Base-by-base conservation (phyloP, 1,140 invertebrate species). In the Drosophila pectinifera region DNA sequence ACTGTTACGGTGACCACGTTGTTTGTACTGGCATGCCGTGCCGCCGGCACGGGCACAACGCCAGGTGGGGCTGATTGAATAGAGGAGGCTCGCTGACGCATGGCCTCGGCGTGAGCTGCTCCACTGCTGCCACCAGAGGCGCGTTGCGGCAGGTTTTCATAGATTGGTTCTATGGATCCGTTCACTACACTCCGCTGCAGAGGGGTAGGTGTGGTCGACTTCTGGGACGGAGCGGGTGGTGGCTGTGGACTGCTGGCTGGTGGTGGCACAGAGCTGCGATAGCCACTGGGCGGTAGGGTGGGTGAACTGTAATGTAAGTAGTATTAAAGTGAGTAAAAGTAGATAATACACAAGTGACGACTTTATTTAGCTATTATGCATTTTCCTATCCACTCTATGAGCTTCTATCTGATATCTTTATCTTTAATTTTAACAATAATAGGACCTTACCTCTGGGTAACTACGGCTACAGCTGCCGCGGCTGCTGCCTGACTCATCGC, bases 111-210 rank as follows among this genome's bases (percentile, higher is more conserved):
- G 56, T 76, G 61, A 1, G 69, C 46, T 14, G 34, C 67, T 22
- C 68, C 74, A 54, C 39, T 63, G 61, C 73, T 80, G 36, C 80
- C 74, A 1, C 68, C 75, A 6, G 73, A 85, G 13, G 93, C 94
- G 57, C 94, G 94, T 92, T 94, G 95, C 0, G 94, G 93, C 22
- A 95, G 76, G 10, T 96, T 96, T 86, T 96, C 96, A 88, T 96
- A 96, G 62, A 96, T 96, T 1, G 96, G 96, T 86, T 96, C 96
- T 20, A 91, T 91, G 6, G 91, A 92, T 7, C 90, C 91, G 16
- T 89, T 92, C 26, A 89, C 80, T 3, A 76, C 74, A 49, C 73
- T 91, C 0, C 90, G 84, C 45, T 92, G 91, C 43, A 91, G 16
- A 0, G 82, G 82, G 7, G 68, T 68, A 13, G 89, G 68, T 2